These are phyloP conservation scores for Triplophysa bombifrons DNA, from an alignment of 2,797 vertebrate species.

Conservation along the genomic window DNA sequence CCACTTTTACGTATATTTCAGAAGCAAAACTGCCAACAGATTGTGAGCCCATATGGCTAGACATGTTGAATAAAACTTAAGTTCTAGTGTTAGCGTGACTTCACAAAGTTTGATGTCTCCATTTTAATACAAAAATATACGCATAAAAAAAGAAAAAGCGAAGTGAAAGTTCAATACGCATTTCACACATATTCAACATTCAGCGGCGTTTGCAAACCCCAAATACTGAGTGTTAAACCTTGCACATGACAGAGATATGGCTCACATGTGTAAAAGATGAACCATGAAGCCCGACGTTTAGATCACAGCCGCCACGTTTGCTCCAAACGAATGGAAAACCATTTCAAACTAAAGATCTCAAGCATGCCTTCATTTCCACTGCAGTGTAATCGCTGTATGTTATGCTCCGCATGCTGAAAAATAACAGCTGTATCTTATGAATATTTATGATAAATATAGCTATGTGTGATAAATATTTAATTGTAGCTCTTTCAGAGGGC, in stretches of 20 bases:
- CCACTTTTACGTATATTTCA: not conserved
- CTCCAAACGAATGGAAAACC: slow-evolving; percentile 42
- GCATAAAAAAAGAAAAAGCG: no score
- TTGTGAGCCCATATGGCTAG: no score
- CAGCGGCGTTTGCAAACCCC: not conserved
- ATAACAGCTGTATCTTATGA: slow-evolving; percentile 65
- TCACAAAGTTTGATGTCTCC: no score
- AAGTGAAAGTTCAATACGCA: no score
- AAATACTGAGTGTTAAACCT: not conserved
- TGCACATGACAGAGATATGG: not conserved
- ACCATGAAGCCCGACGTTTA: not conserved
- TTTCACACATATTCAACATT: not conserved
- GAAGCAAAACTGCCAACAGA: no score
- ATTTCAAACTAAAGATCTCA: slow-evolving; percentile 49
- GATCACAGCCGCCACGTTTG: not conserved
- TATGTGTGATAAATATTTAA: slow-evolving; percentile 75
- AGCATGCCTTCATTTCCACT: slow-evolving; percentile 56
- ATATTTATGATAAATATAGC: slow-evolving; percentile 73
- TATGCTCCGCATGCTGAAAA: slow-evolving; percentile 64
- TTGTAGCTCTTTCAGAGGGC: slow-evolving; percentile 63
- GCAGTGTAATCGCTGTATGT: slow-evolving; percentile 66
- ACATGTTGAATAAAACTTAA: no score
- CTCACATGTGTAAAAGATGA: not conserved
- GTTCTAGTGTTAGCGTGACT: no score
- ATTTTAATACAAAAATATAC: no score